phyloP scores from a whole-genome alignment of 2,888 invertebrate genomes.

The Drosophila pseudotakahashii region DNA sequence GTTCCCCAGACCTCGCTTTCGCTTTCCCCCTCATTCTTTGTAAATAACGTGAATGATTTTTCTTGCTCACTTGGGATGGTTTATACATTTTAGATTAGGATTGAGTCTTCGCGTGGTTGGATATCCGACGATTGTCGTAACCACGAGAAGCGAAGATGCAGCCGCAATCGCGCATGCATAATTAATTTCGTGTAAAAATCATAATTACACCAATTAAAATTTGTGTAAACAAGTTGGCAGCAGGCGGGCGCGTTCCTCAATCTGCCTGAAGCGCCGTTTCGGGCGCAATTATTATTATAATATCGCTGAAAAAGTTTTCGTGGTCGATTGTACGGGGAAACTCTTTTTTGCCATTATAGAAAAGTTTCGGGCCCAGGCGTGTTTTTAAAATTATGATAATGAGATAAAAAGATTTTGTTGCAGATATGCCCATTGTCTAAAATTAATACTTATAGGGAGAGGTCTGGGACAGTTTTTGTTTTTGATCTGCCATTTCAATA shows the following conservation, averaged over 20 bases:
- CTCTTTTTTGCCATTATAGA: constrained; percentile 8
- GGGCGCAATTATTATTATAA: constrained; percentile 35
- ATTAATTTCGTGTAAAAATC: constrained; percentile 69
- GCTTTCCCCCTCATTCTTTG: constrained; percentile 14
- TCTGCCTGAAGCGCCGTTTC: too few relatives aligned
- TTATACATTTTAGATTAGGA: constrained; percentile 26
- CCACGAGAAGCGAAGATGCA: constrained; percentile 36
- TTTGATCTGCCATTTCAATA: too few relatives aligned
- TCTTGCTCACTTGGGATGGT: constrained; percentile 3
- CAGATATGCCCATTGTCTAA: neutral
- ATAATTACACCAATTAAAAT: constrained; percentile 75
- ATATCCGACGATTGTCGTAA: constrained; percentile 3
- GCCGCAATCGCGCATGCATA: constrained; percentile 25
- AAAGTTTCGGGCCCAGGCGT: neutral
- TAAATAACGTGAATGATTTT: constrained; percentile 11
- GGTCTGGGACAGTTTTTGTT: too few relatives aligned
- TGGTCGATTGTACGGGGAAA: constrained; percentile 30
- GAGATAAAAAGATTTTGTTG: neutral
- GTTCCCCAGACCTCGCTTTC: constrained; percentile 1
- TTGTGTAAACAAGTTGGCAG: constrained; percentile 70
- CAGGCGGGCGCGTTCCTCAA: too few relatives aligned
- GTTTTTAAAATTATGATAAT: neutral
- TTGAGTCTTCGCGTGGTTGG: constrained; percentile 1
- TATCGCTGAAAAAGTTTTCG: constrained; percentile 47
- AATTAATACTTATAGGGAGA: too few relatives aligned